These are phyloP conservation scores for Brachyhypopomus occidentalis DNA, from an alignment of 2,113 vertebrate species.

Conservation along the genomic window DNA sequence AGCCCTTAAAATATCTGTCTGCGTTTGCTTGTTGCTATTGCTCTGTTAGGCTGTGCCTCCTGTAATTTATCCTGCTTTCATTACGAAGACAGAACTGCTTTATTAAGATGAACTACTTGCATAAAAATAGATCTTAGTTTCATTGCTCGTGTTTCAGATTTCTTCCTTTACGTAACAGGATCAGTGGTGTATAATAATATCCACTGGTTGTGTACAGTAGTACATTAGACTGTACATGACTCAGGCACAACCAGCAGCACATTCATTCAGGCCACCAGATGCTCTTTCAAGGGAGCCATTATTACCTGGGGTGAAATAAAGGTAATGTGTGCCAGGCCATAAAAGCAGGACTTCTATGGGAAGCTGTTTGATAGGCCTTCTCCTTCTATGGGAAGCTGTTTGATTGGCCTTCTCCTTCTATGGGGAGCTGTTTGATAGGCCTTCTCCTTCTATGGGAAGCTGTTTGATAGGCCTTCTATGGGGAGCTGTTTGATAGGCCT, in stretches of 20 bases:
- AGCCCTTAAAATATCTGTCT: neutral
- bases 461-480: too few species aligned
- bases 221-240: slow-evolving; percentile 6
- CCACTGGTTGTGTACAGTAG: slow-evolving; percentile 7
- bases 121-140: slow-evolving; percentile 21
- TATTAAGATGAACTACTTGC: neutral
- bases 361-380: neutral
- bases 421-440: neutral
- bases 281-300: neutral
- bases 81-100: neutral
- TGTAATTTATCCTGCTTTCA: slow-evolving; percentile 3
- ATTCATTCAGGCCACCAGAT: neutral
- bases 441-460: neutral
- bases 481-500: too few species aligned
- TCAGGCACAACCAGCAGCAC: slow-evolving; percentile 4
- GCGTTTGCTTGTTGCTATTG: neutral
- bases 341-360: neutral
- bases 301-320: slow-evolving; percentile 19
- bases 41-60: neutral
- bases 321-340: neutral
- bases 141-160: slow-evolving; percentile 19
- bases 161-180: slow-evolving; percentile 5
- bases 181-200: slow-evolving; percentile 34
- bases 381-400: too few species aligned
- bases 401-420: too few species aligned